Evolutionary conservation across 2,888 invertebrate species (phyloP), one percentile per base, ranked within the genome.

Genomic region (Busseola fusca): DNA sequence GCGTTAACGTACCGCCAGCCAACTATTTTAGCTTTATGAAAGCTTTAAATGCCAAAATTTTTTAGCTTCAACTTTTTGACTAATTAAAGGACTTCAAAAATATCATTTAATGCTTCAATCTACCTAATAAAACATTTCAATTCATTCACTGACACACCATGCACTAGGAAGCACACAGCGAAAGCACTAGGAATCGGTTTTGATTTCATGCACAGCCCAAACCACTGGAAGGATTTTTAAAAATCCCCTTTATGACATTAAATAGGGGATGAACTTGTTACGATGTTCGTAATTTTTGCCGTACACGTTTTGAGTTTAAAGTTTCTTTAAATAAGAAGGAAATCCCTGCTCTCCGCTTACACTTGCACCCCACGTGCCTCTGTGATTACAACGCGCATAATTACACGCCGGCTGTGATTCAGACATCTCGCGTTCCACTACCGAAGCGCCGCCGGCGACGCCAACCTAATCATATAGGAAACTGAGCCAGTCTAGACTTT

Each of bases 371-470:
- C 50, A 30, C 69, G 1, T n/a, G 27, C 1, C 12, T 40, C 40
- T 12, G 7, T 67, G 57, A 45, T 50, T 27, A 59, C 54, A 27
- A 57, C n/a, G 14, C 45, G 50, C 64, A 50, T 80, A 80, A 60
- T 72, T 45, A 71, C 68, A 48, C 72, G 40, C 40, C 12, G 50
- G 18, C 57, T 42, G 37, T 71, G 67, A 80, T 72, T 57, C 73
- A 76, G 74, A 72, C 63, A 66, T 69, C 72, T 57, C 67, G 18
- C 63, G 74, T 67, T 59, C 65, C 56, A 59, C 63, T 52, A 42
- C 65, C 54, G 65, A 69, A 65, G 60, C 66, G 74, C 84, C 79
- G 72, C 63, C 73, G 84, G 74, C 84, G 45, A 50, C 56, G 16
- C n/a, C n/a, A 3, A n/a, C 16, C 68, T 80, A 74, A 54, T 72